A percentile compares a stretch with the other conserved stretches of the same genome.
Conservation (phyloP, 1,140 invertebrate species). For the Heliconius melpomene region DNA sequence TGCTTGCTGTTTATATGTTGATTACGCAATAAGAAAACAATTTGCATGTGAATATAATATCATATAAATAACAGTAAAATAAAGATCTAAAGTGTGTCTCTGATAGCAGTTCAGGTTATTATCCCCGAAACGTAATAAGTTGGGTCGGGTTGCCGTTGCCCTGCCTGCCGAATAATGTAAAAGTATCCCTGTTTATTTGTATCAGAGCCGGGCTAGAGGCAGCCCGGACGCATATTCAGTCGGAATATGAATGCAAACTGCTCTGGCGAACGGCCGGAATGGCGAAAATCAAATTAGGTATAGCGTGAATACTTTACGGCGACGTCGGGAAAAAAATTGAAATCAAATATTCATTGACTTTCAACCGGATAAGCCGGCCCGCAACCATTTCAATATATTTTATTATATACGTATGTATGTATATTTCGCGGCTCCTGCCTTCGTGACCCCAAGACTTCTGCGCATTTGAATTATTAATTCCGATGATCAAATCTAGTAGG, state of each 20-base stretch:
- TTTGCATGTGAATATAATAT: slow-evolving; percentile 8
- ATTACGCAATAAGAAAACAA: background rate
- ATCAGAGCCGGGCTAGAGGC: slow-evolving; percentile 73
- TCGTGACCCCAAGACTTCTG: slow-evolving; percentile 52
- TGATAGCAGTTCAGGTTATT: slow-evolving; percentile 56
- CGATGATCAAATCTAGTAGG: slow-evolving; percentile 50
- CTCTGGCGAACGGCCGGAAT: slow-evolving; percentile 73
- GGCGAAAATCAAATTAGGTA: slow-evolving; percentile 81
- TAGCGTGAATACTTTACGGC: slow-evolving; percentile 80
- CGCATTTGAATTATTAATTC: slow-evolving; percentile 58
- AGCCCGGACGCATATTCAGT: slow-evolving; percentile 77
- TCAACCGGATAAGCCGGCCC: slow-evolving; percentile 80
- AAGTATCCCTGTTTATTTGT: slow-evolving; percentile 80
- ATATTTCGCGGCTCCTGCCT: slow-evolving; percentile 65
- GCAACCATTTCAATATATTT: slow-evolving; percentile 80
- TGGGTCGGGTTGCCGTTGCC: slow-evolving; percentile 67
- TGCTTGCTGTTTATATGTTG: background rate
- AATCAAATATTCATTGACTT: slow-evolving; percentile 81
- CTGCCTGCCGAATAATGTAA: slow-evolving; percentile 70
- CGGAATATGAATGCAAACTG: slow-evolving; percentile 81
- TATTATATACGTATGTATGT: slow-evolving; percentile 68
- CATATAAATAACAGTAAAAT: background rate
- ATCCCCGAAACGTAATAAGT: slow-evolving; percentile 75
- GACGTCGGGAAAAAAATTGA: slow-evolving; percentile 80
- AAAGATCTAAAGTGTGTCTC: slow-evolving; percentile 33